Conservation (phyloP, 2,113 vertebrate species). For the Panthera tigris region DNA sequence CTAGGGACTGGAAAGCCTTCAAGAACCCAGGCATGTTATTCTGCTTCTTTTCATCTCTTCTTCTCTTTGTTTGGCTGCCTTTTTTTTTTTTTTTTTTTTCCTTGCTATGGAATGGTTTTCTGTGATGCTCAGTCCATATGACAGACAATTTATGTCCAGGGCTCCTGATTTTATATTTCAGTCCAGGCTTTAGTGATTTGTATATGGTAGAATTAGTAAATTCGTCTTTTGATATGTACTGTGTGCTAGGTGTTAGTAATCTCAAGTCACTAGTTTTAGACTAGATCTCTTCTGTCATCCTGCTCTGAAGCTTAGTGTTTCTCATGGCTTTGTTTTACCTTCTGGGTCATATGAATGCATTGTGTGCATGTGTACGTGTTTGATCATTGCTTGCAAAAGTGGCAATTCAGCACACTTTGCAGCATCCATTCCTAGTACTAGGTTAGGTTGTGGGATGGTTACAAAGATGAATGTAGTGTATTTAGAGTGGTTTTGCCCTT, state of each 20-base stretch:
- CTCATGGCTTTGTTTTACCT: neutral
- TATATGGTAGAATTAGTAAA: neutral
- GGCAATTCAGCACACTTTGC: neutral
- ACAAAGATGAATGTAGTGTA: neutral
- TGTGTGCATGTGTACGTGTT: neutral
- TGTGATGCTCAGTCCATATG: neutral
- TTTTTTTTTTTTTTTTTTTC: neutral
- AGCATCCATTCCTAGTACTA: neutral
- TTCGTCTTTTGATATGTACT: neutral
- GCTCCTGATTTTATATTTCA: constrained; percentile 2
- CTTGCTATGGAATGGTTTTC: neutral
- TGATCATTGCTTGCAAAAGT: constrained; percentile 24
- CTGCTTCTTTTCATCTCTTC: neutral
- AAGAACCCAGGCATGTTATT: neutral
- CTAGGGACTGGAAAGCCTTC: neutral
- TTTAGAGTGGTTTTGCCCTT: neutral
- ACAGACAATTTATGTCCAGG: constrained; percentile 1
- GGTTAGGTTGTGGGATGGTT: neutral
- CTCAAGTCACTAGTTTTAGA: constrained; percentile 1
- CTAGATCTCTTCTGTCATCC: neutral
- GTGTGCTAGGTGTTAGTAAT: neutral
- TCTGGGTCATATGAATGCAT: neutral
- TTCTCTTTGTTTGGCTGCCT: neutral
- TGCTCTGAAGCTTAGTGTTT: constrained; percentile 12
- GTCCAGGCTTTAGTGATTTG: neutral